Conservation (phyloP, 2,797 vertebrate genomes). For the Galago senegalensis region DNA sequence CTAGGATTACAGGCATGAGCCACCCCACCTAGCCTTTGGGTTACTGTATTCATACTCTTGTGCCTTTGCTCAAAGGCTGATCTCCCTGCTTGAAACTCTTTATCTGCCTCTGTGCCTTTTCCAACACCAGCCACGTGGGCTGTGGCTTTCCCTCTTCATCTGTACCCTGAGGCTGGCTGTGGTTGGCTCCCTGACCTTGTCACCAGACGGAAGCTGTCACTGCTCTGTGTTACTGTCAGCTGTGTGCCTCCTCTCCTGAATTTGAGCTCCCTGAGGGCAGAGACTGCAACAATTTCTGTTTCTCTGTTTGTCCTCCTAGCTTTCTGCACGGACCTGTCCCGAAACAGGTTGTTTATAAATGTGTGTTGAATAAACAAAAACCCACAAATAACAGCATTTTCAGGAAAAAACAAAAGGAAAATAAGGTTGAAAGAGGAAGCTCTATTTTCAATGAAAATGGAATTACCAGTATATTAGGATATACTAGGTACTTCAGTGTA, state of each 20-base stretch:
- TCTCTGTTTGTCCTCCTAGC: slow-evolving; percentile 34
- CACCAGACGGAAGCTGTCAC: neutral
- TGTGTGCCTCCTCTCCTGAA: neutral
- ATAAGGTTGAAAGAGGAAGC: slow-evolving; percentile 14
- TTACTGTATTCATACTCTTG: neutral
- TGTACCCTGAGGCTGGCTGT: neutral
- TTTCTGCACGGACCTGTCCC: neutral
- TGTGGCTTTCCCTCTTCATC: neutral
- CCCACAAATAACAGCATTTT: slow-evolving; percentile 6
- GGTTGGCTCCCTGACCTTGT: neutral
- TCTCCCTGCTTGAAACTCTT: neutral
- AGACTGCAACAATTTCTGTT: slow-evolving; percentile 37
- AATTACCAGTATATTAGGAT: neutral
- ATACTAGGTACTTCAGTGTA: neutral
- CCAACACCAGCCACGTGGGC: rapidly evolving
- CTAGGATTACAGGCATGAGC: no score
- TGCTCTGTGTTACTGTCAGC: neutral
- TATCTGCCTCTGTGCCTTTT: neutral
- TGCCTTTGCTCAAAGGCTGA: neutral
- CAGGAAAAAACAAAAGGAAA: neutral
- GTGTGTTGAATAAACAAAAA: neutral
- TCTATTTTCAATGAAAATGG: neutral
- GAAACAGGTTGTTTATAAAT: neutral
- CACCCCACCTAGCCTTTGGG: no score
- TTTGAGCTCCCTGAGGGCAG: slow-evolving; percentile 40